Base-by-base conservation (phyloP, 1,140 invertebrate species). In the Lutraria rhynchaena region DNA sequence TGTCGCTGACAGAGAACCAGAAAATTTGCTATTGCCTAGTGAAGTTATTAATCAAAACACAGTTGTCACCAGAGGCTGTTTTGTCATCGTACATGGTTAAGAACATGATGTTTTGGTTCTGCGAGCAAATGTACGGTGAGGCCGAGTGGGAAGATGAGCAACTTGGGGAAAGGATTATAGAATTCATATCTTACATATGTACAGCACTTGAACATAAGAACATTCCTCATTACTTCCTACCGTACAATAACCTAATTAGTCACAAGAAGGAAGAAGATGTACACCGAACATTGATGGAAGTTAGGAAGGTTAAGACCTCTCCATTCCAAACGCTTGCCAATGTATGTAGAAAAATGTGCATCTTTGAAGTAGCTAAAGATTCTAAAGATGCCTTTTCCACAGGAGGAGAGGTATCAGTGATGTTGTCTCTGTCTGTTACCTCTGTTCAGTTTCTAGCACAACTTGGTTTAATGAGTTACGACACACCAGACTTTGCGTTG, bases 81-180 rank as follows among this genome's bases (percentile, higher is more conserved):
- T 49, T 83, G 57, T 58, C 81, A 17, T 83, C 81, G 22, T 83
- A 83, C 44, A 73, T 76, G 31, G 74, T 83, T 19, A 83, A 83
- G 51, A 83, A 77, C 44, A 77, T 77, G 65, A 77, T 83, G 73
- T 83, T 77, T 63, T 83, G 74, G 57, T 77, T 74, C 29, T 83
- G 81, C 53, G 81, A 83, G 55, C 63, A 83, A 70, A 46, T 70
- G 31, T 70, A 76, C 35, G 73, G 63, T 29, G 27, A n/a, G 3
- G 73, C 31, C 19, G 67, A 60, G 5, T 83, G 73, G 73, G 31
- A 24, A 1, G 46, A 63, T 2, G 58, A 77, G 0, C 19, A 33
- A 0, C 33, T 74, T 7, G 81, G 81, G 29, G 65, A 83, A 9
- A 33, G 57, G 22, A 71, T 83, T 37, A 15, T 83, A 13, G 44